Conservation (phyloP, 37 sponge, comb jelly and placozoan genomes). For the Tethya wilhelma region DNA sequence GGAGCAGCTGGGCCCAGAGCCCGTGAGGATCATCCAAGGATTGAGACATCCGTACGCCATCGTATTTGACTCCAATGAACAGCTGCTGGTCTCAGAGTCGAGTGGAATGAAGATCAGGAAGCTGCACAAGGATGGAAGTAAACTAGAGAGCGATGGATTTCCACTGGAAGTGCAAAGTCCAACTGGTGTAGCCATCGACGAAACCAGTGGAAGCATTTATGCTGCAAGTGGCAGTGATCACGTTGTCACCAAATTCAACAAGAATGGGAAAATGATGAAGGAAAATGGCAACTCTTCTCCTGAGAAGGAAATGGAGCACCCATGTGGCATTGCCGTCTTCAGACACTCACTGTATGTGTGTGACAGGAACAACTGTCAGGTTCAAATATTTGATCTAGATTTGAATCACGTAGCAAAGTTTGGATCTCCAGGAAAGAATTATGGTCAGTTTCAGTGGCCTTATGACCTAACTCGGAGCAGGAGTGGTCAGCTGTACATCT, state of each 20-base stretch:
- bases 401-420: slow-evolving; percentile 14
- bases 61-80: slow-evolving; percentile 14
- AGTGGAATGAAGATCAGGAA: slow-evolving; percentile 4
- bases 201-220: slow-evolving; percentile 30
- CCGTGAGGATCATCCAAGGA: slow-evolving; percentile 4
- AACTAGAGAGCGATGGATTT: not conserved
- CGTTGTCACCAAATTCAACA: slow-evolving; percentile 26
- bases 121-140: slow-evolving; percentile 5
- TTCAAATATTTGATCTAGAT: slow-evolving; percentile 28
- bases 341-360: slow-evolving; percentile 24
- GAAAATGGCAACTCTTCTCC: slow-evolving; percentile 19
- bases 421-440: slow-evolving; percentile 20
- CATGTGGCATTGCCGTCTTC: slow-evolving; percentile 28
- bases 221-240: slow-evolving; percentile 23
- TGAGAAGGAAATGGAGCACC: slow-evolving; percentile 41
- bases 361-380: slow-evolving; percentile 37
- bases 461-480: slow-evolving; percentile 22
- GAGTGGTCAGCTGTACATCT: slow-evolving; percentile 16
- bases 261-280: slow-evolving; percentile 1
- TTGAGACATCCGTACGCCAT: slow-evolving; percentile 24
- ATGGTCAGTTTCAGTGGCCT: slow-evolving; percentile 48
- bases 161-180: slow-evolving; percentile 7
- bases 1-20: slow-evolving; percentile 12
- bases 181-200: slow-evolving; percentile 44
- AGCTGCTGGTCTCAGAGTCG: slow-evolving; percentile 38